These are phyloP conservation scores for Lagorchestes hirsutus DNA, from an alignment of 2,797 vertebrate species.

Conservation along the genomic window DNA sequence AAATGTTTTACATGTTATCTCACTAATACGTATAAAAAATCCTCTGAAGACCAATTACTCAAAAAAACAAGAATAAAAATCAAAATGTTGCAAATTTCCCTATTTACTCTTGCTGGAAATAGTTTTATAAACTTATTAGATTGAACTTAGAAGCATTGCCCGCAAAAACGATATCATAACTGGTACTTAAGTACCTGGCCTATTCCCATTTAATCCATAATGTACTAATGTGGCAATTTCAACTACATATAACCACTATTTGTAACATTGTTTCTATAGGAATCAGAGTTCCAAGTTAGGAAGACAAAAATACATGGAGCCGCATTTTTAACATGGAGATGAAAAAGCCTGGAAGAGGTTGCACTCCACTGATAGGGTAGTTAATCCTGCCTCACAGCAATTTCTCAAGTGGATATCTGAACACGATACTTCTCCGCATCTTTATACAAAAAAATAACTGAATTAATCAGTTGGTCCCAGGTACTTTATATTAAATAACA, in stretches of 20 bases:
- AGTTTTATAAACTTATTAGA: not conserved
- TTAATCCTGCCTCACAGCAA: not conserved
- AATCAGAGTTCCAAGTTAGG: not conserved
- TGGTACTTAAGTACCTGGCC: not conserved
- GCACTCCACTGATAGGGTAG: not conserved
- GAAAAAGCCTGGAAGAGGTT: not conserved
- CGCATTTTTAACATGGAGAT: not conserved
- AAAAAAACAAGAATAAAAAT: not conserved
- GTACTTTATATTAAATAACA: not conserved
- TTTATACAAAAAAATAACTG: not conserved
- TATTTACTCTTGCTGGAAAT: not conserved
- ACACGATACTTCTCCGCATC: not conserved
- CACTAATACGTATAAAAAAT: not conserved
- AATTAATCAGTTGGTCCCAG: not conserved
- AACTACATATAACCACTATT: not conserved
- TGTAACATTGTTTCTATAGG: not conserved
- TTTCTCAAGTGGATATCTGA: not conserved
- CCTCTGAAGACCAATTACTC: not conserved
- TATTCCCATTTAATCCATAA: not conserved
- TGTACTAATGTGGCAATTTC: not conserved
- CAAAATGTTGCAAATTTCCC: not conserved
- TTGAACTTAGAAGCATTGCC: not conserved
- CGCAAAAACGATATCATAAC: not conserved
- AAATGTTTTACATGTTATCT: not conserved
- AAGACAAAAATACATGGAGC: not conserved